Percentiles rank a stretch among this genome's conserved stretches.
Conservation (phyloP, 2,888 invertebrate species). For the Hymenopus coronatus region DNA sequence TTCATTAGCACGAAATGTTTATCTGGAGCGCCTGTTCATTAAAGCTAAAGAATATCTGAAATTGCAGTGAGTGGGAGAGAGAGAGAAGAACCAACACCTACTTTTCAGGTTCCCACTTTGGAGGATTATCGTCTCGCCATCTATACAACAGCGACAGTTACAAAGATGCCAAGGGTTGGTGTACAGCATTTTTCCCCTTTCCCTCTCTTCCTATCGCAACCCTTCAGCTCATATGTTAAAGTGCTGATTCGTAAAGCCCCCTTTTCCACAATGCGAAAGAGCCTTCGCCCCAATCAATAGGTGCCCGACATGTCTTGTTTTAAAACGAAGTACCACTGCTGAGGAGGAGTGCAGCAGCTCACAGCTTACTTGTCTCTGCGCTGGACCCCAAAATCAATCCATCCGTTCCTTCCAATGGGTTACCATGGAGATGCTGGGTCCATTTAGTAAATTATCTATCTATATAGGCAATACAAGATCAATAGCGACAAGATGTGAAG, state of each 20-base stretch:
- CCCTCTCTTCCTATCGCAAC: neutral
- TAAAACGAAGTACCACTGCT: neutral
- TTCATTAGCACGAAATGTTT: neutral
- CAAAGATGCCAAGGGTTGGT: neutral
- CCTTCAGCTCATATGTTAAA: neutral
- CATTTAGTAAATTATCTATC: constrained; percentile 36
- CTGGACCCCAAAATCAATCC: constrained; percentile 27
- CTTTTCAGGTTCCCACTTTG: neutral
- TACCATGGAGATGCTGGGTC: constrained; percentile 33
- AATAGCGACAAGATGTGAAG: constrained; percentile 32
- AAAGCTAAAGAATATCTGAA: neutral
- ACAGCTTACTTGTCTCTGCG: neutral
- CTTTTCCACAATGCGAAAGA: neutral
- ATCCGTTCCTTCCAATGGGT: constrained; percentile 27
- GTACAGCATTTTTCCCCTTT: neutral
- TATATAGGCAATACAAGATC: constrained; percentile 35
- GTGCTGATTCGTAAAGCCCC: neutral
- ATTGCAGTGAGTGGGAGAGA: neutral
- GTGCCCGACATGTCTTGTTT: constrained; percentile 10
- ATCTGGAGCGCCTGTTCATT: neutral
- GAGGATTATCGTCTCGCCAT: neutral
- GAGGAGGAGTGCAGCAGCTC: neutral
- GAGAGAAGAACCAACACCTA: neutral
- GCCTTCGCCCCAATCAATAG: constrained; percentile 12
- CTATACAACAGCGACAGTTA: neutral